Base-by-base conservation (phyloP, 2,888 invertebrate species). In the Magallana nippona region DNA sequence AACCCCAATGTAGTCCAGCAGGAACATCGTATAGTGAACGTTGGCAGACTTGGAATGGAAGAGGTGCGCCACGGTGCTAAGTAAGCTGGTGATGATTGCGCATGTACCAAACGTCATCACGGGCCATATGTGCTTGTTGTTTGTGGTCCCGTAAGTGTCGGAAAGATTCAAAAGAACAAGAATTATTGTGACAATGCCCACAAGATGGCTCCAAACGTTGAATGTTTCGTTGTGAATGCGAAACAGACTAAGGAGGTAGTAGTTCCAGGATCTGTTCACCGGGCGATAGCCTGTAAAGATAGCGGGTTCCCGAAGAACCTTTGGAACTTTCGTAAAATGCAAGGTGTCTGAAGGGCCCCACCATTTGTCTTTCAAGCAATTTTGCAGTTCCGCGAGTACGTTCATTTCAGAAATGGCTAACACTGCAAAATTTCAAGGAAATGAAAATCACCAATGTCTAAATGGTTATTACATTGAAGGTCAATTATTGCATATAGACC, bases 1-100 rank as follows among this genome's bases (percentile, higher is more conserved):
- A 1, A 87, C 89, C 2, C 89, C 89, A 22, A 89, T 81, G 80
- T 89, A 89, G 78, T 89, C 89, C 32, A 86, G 86, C 88, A 89
- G 85, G 81, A 89, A 89, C 2, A 88, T 83, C 27, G 85, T 55
- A 71, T 87, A 89, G 79, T 89, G 88, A 0, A 83, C 82, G 60
- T 85, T 82, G 11, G 86, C 71, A 11, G 89, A 88, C 22, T 86
- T 87, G 32, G 89, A 89, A 83, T 89, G 89, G 11, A 89, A 44
- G 44, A 89, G 79, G 81, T 89, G 89, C 1, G 88, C 89, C 2
- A 81, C 83, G 3, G 88, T 78, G 79, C 89, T 89, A 55, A 85
- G 85, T 55, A 88, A 82, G 55, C 87, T 84, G 5, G 89, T 86
- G 1, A 86, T 82, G 19, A 88, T 82, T 78, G 85, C 86, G 78